phyloP scores from a whole-genome alignment of 2,888 invertebrate genomes.

The Chrysotoxum bicinctum region DNA sequence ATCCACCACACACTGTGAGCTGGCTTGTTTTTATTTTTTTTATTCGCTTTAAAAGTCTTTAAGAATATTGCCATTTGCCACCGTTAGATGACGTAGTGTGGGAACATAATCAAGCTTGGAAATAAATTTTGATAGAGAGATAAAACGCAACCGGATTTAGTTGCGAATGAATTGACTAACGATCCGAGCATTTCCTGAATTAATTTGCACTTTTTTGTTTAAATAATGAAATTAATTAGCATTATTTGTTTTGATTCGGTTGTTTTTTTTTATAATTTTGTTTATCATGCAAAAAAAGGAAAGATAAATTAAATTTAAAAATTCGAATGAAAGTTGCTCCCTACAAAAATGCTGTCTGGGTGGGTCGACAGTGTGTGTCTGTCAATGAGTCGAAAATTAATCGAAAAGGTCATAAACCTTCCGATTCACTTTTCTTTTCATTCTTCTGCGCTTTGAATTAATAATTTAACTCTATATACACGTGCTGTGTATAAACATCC shows the following conservation, averaged over 20 bases:
- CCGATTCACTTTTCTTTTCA: background rate
- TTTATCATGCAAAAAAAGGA: background rate
- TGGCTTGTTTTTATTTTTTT: background rate
- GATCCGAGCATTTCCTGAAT: conserved; percentile 38
- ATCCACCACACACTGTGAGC: conserved; percentile 16
- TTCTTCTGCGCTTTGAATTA: conserved; percentile 17
- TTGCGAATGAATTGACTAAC: conserved; percentile 30
- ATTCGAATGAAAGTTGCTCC: background rate
- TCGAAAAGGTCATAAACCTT: conserved; percentile 38
- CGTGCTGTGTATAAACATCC: conserved; percentile 44
- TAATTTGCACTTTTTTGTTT: conserved; percentile 11
- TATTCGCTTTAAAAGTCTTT: background rate
- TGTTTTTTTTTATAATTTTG: background rate
- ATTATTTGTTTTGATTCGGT: conserved; percentile 3
- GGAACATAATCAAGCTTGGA: conserved; percentile 14
- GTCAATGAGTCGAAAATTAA: conserved; percentile 19
- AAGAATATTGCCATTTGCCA: conserved; percentile 31
- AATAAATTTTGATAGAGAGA: background rate
- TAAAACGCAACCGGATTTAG: conserved; percentile 35
- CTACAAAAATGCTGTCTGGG: conserved; percentile 13
- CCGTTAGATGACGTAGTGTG: conserved; percentile 29
- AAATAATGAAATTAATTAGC: conserved; percentile 27
- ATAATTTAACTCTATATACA: conserved; percentile 30
- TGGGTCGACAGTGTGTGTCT: conserved; percentile 10
- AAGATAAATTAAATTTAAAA: conserved; percentile 7